Base-by-base conservation (phyloP, 2,888 invertebrate species). In the Boloria euphrosyne region DNA sequence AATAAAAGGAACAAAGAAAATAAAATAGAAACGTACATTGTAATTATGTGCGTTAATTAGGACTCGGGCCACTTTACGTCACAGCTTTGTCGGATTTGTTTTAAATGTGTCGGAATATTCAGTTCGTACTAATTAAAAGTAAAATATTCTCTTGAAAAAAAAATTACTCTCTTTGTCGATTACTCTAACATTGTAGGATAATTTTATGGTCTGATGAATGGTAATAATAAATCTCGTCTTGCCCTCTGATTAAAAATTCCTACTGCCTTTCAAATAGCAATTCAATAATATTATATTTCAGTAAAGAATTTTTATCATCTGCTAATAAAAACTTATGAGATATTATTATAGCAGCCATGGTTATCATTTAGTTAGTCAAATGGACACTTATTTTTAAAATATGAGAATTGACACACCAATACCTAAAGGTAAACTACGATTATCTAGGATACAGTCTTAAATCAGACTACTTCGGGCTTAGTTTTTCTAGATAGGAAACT, bases 1-100 rank as follows among this genome's bases (percentile, higher is more conserved):
- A 59, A 59, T 47, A 59, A 59, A 59, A 47, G 47, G 47, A 59
- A 59, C 58, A 59, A 59, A 59, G 58, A 49, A 47, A 59, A 59
- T 49, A 49, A 58, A 47, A 47, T 58, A 58, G 31, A 59, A 59
- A 49, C 31, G 47, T 31, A 58, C 16, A 58, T 58, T 31, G 58
- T 58, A 58, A 58, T 58, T 58, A 31, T 47, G 58, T 31, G 58
- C 58, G 31, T 58, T 58, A 58, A 58, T 58, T 49, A 58, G 31
- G 31, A 47, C 5, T 18, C 22, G 57, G 47, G 47, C 47, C 31
- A 46, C 58, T 49, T 31, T 31, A 13, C 47, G 47, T 58, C 49
- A 31, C 27, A 10, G 27, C 47, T 58, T 49, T 58, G 47, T 49
- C 16, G 31, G 58, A 31, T 49, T 49, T 59, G 47, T 59, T 59